Evolutionary conservation across 2,113 vertebrate species (phyloP).

Genomic region (Grammomys dolichurus): DNA sequence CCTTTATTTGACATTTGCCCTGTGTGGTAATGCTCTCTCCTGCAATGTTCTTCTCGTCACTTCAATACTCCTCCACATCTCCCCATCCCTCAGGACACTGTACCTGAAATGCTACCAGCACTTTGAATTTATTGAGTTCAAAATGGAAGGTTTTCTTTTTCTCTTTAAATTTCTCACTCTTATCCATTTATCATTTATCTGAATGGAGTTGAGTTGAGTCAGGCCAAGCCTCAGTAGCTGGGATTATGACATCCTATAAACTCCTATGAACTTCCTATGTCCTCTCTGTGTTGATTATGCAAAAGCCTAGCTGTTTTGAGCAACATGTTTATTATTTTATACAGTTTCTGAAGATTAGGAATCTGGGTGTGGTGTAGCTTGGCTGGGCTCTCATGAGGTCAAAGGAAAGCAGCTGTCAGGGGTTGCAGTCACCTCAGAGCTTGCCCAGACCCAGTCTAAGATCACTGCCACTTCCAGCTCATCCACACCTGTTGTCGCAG

Average conservation of each 20-base stretch:
- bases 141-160: constrained; percentile 10
- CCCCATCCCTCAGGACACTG: neutral
- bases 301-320: neutral
- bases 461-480: neutral
- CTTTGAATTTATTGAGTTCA: constrained; percentile 19
- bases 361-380: neutral
- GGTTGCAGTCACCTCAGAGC: neutral
- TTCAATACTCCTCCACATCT: neutral
- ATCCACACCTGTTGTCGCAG: neutral
- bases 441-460: neutral
- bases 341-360: neutral
- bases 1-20: neutral
- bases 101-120: neutral
- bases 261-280: neutral
- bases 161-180: neutral
- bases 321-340: neutral
- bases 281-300: neutral
- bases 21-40: neutral
- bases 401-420: neutral
- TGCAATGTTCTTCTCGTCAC: neutral
- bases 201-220: neutral
- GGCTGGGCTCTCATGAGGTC: constrained; percentile 4
- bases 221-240: neutral
- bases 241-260: neutral
- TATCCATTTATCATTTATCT: neutral